A percentile compares a stretch with the other conserved stretches of the same genome.
Conservation (phyloP, 2,797 vertebrate species). For the Myripristis murdjan region DNA sequence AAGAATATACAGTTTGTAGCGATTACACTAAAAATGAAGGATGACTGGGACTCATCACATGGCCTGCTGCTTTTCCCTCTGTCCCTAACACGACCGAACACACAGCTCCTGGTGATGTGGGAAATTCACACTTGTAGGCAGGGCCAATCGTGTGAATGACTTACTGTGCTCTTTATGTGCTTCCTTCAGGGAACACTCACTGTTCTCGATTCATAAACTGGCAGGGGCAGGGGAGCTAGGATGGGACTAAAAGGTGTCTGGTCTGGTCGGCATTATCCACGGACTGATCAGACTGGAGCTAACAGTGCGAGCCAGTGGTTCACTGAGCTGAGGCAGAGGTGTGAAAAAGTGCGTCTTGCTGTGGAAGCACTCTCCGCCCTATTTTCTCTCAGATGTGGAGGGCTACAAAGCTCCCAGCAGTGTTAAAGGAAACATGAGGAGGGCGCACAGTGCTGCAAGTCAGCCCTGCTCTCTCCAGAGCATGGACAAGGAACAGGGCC, state of each 20-base stretch:
- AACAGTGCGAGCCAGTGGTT: constrained; percentile 14
- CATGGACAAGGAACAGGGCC: no score
- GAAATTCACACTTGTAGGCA: neutral
- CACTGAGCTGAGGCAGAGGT: constrained; percentile 19
- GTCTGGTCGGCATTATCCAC: neutral
- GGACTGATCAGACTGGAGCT: neutral
- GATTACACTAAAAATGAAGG: no score
- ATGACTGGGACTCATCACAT: neutral
- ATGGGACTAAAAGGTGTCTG: neutral
- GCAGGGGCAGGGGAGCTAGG: constrained; percentile 1
- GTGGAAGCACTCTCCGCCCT: neutral
- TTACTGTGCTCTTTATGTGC: neutral
- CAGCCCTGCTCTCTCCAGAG: no score
- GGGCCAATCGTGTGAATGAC: neutral
- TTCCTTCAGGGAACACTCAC: constrained; percentile 41
- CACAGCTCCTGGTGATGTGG: constrained; percentile 42
- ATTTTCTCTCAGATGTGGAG: neutral
- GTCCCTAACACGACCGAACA: constrained; percentile 10
- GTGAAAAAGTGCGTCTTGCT: neutral
- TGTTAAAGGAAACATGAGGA: no score
- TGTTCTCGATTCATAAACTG: constrained; percentile 24
- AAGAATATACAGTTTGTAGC: no score
- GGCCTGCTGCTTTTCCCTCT: neutral
- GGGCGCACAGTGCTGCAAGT: no score
- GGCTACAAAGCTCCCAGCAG: no score